A percentile compares a stretch with the other conserved stretches of the same genome.
Conservation (phyloP, 2,888 invertebrate species). For the Micoletzkya japonica region DNA sequence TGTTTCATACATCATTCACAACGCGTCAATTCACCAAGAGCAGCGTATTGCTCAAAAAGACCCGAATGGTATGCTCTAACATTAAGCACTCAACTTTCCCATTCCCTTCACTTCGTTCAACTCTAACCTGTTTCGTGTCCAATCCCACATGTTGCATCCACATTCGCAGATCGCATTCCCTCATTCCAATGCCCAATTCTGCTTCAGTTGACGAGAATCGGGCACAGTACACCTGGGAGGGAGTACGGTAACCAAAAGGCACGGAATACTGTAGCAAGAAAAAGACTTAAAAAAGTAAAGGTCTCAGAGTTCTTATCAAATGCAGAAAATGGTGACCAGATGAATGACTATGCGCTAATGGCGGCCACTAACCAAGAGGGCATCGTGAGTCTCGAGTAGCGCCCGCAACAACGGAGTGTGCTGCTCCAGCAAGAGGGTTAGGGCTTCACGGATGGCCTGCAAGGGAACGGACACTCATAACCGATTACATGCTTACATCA, state of each 20-base stretch:
- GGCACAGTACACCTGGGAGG: constrained; percentile 47
- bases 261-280: too few relatives aligned
- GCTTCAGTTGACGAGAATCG: constrained; percentile 56
- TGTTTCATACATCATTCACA: too few relatives aligned
- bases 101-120: too few relatives aligned
- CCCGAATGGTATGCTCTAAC: too few relatives aligned
- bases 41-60: too few relatives aligned
- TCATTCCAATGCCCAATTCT: constrained; percentile 60
- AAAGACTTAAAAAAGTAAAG: too few relatives aligned
- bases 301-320: too few relatives aligned
- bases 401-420: constrained; percentile 55
- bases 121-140: constrained; percentile 45
- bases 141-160: constrained; percentile 48
- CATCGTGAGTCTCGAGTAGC: constrained; percentile 59
- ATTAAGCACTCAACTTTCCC: too few relatives aligned
- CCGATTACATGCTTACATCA: constrained; percentile 11
- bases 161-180: constrained; percentile 56
- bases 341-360: background rate
- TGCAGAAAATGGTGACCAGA: too few relatives aligned
- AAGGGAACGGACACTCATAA: constrained; percentile 36
- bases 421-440: constrained; percentile 55
- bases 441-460: constrained; percentile 50
- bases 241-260: too few relatives aligned
- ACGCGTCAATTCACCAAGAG: too few relatives aligned
- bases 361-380: constrained; percentile 49